These are phyloP conservation scores for Choloepus hoffmanni DNA, from an alignment of 2,113 vertebrate species.

Conservation along the genomic window DNA sequence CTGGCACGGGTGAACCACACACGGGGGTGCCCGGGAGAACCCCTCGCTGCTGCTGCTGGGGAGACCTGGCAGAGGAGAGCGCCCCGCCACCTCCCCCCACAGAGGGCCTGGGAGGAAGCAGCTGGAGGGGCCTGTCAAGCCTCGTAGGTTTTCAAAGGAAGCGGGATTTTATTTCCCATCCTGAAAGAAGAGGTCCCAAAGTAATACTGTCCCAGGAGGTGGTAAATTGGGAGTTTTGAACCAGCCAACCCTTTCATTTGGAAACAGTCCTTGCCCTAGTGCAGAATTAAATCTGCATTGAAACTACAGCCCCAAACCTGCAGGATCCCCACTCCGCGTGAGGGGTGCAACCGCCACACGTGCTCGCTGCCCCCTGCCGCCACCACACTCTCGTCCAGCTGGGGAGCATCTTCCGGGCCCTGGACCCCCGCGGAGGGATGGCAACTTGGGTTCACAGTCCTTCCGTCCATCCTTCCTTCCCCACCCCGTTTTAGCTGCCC, in stretches of 20 bases:
- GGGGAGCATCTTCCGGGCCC: background rate
- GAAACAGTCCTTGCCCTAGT: background rate
- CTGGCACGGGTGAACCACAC: background rate
- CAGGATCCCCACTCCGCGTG: background rate
- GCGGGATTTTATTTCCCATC: background rate
- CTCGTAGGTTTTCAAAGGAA: background rate
- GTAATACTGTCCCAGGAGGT: background rate
- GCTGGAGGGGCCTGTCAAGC: background rate
- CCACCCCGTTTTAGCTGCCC: background rate
- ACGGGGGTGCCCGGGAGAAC: background rate
- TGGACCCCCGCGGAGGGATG: background rate
- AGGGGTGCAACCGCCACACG: too few species aligned
- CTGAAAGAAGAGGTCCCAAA: background rate
- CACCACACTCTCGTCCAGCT: background rate
- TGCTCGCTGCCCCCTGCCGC: background rate
- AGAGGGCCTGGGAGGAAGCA: background rate
- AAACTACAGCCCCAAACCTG: background rate
- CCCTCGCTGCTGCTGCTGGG: background rate
- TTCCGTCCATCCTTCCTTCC: too few species aligned
- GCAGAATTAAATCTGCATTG: background rate
- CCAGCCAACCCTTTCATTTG: background rate
- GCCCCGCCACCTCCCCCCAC: background rate
- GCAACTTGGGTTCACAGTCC: background rate
- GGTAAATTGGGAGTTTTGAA: slow-evolving; percentile 4
- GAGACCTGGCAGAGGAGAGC: background rate